phyloP scores from a whole-genome alignment of 2,113 vertebrate species.

The Tautogolabrus adspersus region DNA sequence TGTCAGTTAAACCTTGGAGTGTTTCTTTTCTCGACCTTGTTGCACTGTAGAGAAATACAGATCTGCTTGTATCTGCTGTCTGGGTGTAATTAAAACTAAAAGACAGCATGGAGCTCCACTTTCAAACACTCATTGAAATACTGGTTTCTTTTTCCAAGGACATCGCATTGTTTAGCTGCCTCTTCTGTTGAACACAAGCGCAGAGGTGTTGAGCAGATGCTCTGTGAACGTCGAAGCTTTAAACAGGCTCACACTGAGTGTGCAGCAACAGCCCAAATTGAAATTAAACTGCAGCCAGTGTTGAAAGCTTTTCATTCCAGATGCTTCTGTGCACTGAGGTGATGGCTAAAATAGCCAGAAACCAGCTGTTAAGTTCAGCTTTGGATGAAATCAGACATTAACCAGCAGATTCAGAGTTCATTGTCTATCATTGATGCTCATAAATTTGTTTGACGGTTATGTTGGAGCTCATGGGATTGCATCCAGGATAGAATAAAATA shows the following conservation, averaged over 20 bases:
- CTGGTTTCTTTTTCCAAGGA: constrained; percentile 65
- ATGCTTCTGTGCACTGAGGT: constrained; percentile 32
- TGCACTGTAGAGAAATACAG: constrained; percentile 50
- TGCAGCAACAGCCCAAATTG: constrained; percentile 20
- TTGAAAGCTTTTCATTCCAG: constrained; percentile 50
- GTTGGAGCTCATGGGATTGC: constrained; percentile 22
- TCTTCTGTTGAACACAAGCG: constrained; percentile 60
- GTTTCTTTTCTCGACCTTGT: constrained; percentile 45
- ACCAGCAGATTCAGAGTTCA: constrained; percentile 36
- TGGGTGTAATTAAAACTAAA: constrained; percentile 69
- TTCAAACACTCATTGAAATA: constrained; percentile 51
- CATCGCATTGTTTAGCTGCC: constrained; percentile 45
- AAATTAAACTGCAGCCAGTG: constrained; percentile 53
- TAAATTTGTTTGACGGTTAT: constrained; percentile 28
- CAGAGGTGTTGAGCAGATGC: constrained; percentile 68
- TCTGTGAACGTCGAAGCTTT: constrained; percentile 55
- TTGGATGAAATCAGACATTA: constrained; percentile 44
- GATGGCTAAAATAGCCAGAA: constrained; percentile 31
- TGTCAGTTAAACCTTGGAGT: constrained; percentile 55
- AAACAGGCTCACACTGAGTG: constrained; percentile 57
- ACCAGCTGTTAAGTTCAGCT: constrained; percentile 25
- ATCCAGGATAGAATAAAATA: constrained; percentile 35
- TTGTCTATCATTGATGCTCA: constrained; percentile 26
- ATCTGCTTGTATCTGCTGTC: constrained; percentile 50
- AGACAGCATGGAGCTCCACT: constrained; percentile 46